Evolutionary conservation across 2,113 vertebrate species (phyloP).

Genomic region (Ctenodactylus gundi): DNA sequence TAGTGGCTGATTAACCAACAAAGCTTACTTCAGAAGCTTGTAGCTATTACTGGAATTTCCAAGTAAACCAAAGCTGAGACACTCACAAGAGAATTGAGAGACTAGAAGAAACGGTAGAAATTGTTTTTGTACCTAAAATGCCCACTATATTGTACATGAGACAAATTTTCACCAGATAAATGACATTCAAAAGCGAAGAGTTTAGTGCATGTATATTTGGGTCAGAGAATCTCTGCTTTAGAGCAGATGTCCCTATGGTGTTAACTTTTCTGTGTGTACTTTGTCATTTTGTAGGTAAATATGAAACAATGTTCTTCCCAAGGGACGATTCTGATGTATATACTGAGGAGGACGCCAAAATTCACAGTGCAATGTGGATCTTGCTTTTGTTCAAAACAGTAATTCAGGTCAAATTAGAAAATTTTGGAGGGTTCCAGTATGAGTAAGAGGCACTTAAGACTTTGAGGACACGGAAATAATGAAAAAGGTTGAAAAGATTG

Average conservation of each 20-base stretch:
- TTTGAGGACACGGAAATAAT: not conserved
- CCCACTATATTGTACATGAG: not conserved
- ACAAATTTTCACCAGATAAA: not conserved
- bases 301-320: not conserved
- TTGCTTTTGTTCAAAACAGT: not conserved
- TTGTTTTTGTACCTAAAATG: not conserved
- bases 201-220: not conserved
- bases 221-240: not conserved
- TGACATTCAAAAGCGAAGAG: not conserved
- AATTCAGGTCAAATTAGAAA: conserved; percentile 37
- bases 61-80: conserved; percentile 16
- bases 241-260: not conserved
- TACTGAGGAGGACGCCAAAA: not conserved
- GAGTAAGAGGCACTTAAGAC: conserved; percentile 51
- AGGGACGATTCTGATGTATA: not conserved
- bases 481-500: conserved; percentile 24
- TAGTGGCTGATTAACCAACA: not conserved
- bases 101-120: not conserved
- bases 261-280: not conserved
- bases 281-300: not conserved
- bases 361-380: not conserved
- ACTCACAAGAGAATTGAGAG: not conserved
- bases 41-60: not conserved
- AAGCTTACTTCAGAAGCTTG: not conserved
- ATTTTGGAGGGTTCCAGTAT: conserved; percentile 23